phyloP scores from a whole-genome alignment of 2,113 vertebrate species.

The Corythornis cristatus region DNA sequence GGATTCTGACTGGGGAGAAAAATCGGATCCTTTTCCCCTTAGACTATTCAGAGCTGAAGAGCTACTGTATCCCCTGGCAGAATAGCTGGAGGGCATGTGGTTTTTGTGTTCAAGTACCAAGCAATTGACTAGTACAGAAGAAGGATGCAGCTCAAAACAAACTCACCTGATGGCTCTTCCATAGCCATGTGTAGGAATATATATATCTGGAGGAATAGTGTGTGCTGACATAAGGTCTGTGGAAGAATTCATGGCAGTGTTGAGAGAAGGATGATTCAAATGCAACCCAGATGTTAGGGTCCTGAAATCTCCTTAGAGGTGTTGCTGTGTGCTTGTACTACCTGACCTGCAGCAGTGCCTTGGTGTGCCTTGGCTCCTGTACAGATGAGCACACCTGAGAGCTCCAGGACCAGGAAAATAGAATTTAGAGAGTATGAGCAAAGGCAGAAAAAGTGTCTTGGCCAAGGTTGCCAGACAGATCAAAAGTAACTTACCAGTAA shows the following conservation, averaged over 20 bases:
- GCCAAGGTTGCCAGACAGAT: not conserved
- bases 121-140: not conserved
- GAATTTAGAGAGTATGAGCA: not conserved
- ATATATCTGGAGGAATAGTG: not conserved
- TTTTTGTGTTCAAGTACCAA: not conserved
- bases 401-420: not conserved
- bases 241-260: not conserved
- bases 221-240: not conserved
- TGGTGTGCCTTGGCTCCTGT: rapidly evolving
- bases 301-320: not conserved
- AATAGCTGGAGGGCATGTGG: not conserved
- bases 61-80: not conserved
- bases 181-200: not conserved
- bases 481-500: not conserved
- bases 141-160: not conserved
- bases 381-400: not conserved
- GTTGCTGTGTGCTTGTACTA: rapidly evolving
- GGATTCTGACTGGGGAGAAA: not conserved
- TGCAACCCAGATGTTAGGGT: rapidly evolving
- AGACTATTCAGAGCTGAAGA: not conserved
- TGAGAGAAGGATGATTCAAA: not conserved
- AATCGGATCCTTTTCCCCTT: not conserved
- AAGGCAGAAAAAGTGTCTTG: not conserved
- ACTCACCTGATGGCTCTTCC: not conserved
- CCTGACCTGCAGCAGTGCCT: not conserved